A percentile compares a stretch with the other conserved stretches of the same genome.
phyloP scores from a whole-genome alignment of 2,797 vertebrate species.

The Falco biarmicus region DNA sequence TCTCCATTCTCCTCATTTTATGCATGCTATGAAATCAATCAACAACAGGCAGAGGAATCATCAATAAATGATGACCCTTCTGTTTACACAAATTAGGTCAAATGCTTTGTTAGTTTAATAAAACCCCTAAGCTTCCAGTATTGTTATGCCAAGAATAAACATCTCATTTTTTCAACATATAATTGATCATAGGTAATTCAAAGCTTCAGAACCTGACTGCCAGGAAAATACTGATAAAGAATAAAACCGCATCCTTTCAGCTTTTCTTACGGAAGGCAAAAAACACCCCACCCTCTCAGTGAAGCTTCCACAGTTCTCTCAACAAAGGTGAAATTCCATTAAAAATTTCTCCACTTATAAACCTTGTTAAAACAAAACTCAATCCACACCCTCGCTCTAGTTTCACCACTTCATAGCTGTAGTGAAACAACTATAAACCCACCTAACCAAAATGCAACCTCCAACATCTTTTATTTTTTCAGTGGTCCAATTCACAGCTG shows the following conservation, averaged over 20 bases:
- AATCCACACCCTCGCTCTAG: background rate
- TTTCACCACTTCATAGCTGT: background rate
- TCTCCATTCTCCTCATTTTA: background rate
- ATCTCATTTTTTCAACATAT: background rate
- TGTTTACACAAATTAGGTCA: background rate
- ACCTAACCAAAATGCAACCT: background rate
- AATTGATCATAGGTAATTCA: background rate
- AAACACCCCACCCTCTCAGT: background rate
- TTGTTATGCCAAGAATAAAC: background rate
- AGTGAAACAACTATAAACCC: background rate
- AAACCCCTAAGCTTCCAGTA: background rate
- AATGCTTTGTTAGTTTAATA: background rate
- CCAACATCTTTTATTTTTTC: background rate
- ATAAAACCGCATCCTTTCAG: background rate
- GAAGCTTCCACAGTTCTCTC: background rate
- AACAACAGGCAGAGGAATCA: background rate
- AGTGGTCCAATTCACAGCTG: background rate
- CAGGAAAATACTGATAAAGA: background rate
- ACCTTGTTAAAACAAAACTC: background rate
- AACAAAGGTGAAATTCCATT: background rate
- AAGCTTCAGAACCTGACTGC: background rate
- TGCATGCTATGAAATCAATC: background rate
- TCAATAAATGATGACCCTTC: background rate
- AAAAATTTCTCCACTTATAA: background rate
- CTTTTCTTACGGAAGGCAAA: background rate